A percentile compares a stretch with the other conserved stretches of the same genome.
Evolutionary conservation across 2,113 vertebrate species (phyloP).

Genomic region (Gallinago undulata): DNA sequence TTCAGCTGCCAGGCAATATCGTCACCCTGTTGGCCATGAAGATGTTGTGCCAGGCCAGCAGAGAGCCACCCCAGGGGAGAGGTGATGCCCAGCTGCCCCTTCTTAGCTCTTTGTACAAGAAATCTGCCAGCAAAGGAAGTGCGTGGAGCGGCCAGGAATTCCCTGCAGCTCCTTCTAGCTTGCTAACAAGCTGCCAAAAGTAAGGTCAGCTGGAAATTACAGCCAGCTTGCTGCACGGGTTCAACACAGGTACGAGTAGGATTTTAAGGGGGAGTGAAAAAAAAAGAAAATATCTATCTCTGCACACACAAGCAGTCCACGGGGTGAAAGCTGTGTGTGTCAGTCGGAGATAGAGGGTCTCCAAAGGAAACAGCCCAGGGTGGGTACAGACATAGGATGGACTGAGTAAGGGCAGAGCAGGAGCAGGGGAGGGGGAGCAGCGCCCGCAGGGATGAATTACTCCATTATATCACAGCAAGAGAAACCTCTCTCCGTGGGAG

Average conservation of each 20-base stretch:
- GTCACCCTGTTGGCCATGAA: neutral
- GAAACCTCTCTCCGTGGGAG: slow-evolving; percentile 11
- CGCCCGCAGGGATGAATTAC: neutral
- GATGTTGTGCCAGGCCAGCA: neutral
- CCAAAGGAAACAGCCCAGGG: neutral
- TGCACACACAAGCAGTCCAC: neutral
- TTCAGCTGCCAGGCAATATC: neutral
- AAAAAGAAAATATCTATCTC: neutral
- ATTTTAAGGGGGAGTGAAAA: neutral
- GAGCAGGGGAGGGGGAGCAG: neutral
- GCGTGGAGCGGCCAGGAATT: neutral
- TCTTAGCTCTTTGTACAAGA: neutral
- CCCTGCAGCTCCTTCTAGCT: neutral
- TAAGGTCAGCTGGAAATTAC: slow-evolving; percentile 46
- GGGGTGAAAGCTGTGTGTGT: neutral
- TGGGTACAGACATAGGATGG: neutral
- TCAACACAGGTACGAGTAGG: neutral
- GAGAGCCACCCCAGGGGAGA: neutral
- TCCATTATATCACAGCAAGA: slow-evolving; percentile 6
- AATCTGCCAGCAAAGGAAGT: slow-evolving; percentile 17
- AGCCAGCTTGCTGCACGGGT: neutral
- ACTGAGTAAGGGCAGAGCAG: neutral
- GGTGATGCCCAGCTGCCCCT: slow-evolving; percentile 17
- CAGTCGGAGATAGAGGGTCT: neutral
- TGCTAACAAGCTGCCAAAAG: slow-evolving; percentile 9